A percentile compares a stretch with the other conserved stretches of the same genome.
phyloP scores from a whole-genome alignment of 1,140 invertebrate species.

The Monochamus saltuarius region DNA sequence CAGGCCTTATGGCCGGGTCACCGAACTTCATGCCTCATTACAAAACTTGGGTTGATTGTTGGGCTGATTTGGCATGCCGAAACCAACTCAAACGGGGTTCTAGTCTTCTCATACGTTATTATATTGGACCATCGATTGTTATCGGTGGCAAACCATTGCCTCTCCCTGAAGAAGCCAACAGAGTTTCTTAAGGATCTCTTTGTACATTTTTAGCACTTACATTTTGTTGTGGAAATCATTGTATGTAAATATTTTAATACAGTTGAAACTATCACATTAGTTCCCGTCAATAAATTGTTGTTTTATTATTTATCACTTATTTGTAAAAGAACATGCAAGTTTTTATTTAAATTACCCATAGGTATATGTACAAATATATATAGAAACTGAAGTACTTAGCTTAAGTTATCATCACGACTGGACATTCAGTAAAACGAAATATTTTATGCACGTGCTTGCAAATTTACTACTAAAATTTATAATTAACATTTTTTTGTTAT shows the following conservation, averaged over 20 bases:
- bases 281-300: conserved; percentile 16
- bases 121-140: conserved; percentile 61
- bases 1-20: conserved; percentile 71
- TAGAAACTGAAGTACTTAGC: too few relatives aligned
- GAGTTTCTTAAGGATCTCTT: background rate
- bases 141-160: conserved; percentile 36
- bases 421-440: background rate
- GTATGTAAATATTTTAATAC: conserved; percentile 14
- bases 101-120: conserved; percentile 78
- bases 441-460: background rate
- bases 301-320: background rate
- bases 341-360: too few relatives aligned
- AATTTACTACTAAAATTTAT: too few relatives aligned
- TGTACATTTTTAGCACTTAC: conserved; percentile 4
- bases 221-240: conserved; percentile 8
- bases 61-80: conserved; percentile 68
- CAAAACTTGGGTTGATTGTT: conserved; percentile 75
- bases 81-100: conserved; percentile 82
- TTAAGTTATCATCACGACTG: too few relatives aligned
- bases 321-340: too few relatives aligned
- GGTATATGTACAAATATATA: too few relatives aligned
- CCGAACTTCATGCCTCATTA: conserved; percentile 82
- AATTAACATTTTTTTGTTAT: too few relatives aligned
- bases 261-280: background rate
- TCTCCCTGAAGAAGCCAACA: conserved; percentile 2